phyloP scores from a whole-genome alignment of 2,113 vertebrate genomes.

The Crotophaga sulcirostris region DNA sequence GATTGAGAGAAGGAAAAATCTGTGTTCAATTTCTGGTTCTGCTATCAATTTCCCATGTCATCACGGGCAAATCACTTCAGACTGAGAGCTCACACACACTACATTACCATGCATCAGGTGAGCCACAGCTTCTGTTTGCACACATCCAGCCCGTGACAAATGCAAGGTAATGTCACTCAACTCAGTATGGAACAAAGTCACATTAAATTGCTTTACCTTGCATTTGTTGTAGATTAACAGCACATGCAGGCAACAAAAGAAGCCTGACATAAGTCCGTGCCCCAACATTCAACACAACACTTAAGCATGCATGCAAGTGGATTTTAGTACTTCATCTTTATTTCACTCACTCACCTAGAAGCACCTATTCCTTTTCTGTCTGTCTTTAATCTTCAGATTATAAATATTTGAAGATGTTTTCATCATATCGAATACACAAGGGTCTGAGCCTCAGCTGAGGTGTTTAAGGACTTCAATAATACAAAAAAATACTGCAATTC shows the following conservation, averaged over 20 bases:
- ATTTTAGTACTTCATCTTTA: not conserved
- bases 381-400: not conserved
- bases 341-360: not conserved
- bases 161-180: not conserved
- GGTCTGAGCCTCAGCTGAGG: not conserved
- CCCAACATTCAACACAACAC: not conserved
- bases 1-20: slow-evolving; percentile 70
- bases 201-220: not conserved
- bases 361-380: not conserved
- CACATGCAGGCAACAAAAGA: not conserved
- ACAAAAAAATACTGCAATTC: not conserved
- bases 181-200: not conserved
- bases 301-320: not conserved
- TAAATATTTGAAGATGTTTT: not conserved
- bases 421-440: not conserved
- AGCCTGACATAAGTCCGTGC: not conserved
- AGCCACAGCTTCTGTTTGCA: not conserved
- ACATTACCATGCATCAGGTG: not conserved
- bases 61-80: not conserved
- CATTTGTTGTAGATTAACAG: not conserved
- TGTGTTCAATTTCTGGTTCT: slow-evolving; percentile 68
- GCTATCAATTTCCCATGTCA: slow-evolving; percentile 32
- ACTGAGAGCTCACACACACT: not conserved
- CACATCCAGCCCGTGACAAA: not conserved
- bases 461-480: not conserved